Base-by-base conservation (phyloP, 1,140 invertebrate genomes). In the Heliothis virescens region DNA sequence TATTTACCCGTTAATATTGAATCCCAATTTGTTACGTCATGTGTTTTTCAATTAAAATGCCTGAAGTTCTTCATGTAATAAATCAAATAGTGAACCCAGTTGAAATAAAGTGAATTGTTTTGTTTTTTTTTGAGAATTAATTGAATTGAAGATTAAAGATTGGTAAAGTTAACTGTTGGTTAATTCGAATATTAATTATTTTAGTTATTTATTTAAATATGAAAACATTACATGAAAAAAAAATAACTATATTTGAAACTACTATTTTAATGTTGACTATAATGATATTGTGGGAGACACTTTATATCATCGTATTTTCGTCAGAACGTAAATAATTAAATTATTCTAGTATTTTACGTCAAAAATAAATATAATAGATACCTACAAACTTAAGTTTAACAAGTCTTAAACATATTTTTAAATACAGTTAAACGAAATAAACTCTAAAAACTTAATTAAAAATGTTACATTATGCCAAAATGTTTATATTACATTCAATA, bases 11-110 rank as follows among this genome's bases (percentile, higher is more conserved):
- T 74, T 60, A 74, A 74, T 74, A 74, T 48, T 74, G 57, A 74
- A 74, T 60, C 21, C 41, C 72, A 74, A 74, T 74, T 74, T 74
- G 72, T 74, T 9, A 57, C 53, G 16, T 74, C 72, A 18, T 67
- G 18, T 57, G 57, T 74, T 60, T 74, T 74, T 74, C 72, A 74
- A 74, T 74, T 74, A 74, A 74, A 74, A 74, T 57, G 34, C 34
- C 13, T 26, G 72, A 74, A 74, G 48, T 60, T 34, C 57, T 57
- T 60, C 57, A 48, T 60, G 72, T 47, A 60, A 74, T 74, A 60
- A 60, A 60, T 59, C 72, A 74, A 74, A 60, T 50, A 57, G 71
- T 55, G 26, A 60, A 60, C 16, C 5, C n/a, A 60, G 41, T 59
- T n/a, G 52, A 73, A 60, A 48, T 60, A 57, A 74, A 74, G 13